These are phyloP conservation scores for Delichon dasypus DNA, from an alignment of 2,797 vertebrate species.

Conservation along the genomic window DNA sequence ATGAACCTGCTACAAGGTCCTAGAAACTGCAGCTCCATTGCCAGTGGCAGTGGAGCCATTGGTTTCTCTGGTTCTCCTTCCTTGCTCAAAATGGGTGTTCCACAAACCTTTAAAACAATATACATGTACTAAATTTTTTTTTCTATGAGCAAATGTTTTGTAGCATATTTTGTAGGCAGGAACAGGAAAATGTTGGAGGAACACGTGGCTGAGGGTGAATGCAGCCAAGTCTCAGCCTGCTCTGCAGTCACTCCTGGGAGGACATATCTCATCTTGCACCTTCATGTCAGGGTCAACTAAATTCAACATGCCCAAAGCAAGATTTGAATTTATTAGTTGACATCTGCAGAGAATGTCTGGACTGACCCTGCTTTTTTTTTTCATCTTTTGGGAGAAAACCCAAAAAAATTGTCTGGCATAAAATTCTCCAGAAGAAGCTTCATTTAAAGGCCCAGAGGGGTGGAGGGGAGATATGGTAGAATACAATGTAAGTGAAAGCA, in stretches of 20 bases:
- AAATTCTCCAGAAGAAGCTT: neutral
- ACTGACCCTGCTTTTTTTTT: neutral
- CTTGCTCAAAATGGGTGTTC: neutral
- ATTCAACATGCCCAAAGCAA: neutral
- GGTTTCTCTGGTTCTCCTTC: neutral
- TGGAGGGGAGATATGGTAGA: neutral
- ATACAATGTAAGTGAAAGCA: neutral
- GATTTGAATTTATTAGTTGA: neutral
- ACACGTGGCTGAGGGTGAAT: neutral
- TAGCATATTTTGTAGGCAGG: neutral
- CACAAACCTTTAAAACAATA: neutral
- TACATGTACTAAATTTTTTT: neutral
- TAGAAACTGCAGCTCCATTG: neutral
- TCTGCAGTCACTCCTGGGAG: neutral
- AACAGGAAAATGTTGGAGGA: neutral
- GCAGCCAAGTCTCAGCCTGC: neutral
- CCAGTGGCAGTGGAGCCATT: neutral
- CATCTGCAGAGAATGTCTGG: neutral
- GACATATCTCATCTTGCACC: neutral
- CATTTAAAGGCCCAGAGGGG: neutral
- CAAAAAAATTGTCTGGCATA: neutral
- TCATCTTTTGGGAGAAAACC: accelerated
- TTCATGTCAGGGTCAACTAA: neutral
- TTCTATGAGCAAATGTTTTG: neutral
- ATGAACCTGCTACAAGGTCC: neutral